A percentile compares a stretch with the other conserved stretches of the same genome.
phyloP scores from a whole-genome alignment of 2,888 invertebrate species.

The Blastobasis lacticolella region DNA sequence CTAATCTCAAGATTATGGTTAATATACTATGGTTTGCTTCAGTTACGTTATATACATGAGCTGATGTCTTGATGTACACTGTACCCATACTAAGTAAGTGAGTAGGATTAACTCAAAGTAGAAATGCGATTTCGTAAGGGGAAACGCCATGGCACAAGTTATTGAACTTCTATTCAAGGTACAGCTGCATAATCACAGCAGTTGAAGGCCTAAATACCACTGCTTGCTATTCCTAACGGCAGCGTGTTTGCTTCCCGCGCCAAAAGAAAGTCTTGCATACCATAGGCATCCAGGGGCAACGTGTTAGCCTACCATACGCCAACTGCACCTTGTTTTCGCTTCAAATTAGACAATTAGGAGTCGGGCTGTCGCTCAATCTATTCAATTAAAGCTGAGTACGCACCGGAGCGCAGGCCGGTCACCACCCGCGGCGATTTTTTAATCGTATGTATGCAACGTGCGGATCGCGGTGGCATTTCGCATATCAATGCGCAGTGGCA shows the following conservation, averaged over 20 bases:
- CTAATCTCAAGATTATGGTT: too few species aligned
- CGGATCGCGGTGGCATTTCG: conserved; percentile 60
- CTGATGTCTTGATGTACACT: too few species aligned
- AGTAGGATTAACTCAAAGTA: too few species aligned
- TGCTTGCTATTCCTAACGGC: conserved; percentile 55
- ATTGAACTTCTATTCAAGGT: background rate
- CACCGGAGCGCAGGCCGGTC: conserved; percentile 37
- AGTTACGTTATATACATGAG: too few species aligned
- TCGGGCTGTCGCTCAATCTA: conserved; percentile 60
- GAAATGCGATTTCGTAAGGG: too few species aligned
- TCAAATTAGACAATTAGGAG: conserved; percentile 73
- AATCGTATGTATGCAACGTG: conserved; percentile 70
- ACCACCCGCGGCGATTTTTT: conserved; percentile 72
- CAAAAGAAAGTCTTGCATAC: conserved; percentile 71
- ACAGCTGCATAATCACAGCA: conserved; percentile 9
- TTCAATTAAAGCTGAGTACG: conserved; percentile 68
- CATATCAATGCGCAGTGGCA: conserved; percentile 64
- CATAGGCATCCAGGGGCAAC: conserved; percentile 57
- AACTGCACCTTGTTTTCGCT: conserved; percentile 64
- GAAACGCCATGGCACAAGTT: background rate
- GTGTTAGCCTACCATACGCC: conserved; percentile 55
- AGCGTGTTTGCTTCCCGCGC: conserved; percentile 51
- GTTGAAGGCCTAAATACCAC: conserved; percentile 34
- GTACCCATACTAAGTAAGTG: too few species aligned
- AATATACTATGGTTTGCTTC: too few species aligned